A percentile compares a stretch with the other conserved stretches of the same genome.
phyloP scores from a whole-genome alignment of 2,888 invertebrate genomes.

The Camptogramma bilineatum region DNA sequence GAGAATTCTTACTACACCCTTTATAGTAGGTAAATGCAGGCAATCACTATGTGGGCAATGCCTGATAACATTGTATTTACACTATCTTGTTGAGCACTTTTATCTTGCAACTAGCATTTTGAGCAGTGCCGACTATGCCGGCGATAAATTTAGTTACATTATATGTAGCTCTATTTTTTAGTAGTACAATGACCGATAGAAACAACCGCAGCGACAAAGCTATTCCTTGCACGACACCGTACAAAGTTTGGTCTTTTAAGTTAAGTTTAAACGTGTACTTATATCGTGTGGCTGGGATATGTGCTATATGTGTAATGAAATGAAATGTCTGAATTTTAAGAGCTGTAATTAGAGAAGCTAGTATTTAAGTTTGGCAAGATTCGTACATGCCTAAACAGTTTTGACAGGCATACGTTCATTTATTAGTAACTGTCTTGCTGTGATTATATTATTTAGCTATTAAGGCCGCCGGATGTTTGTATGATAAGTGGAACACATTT shows the following conservation, averaged over 20 bases:
- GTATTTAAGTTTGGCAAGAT: background rate
- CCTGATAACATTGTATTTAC: slow-evolving; percentile 55
- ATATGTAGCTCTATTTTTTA: slow-evolving; percentile 41
- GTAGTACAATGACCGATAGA: slow-evolving; percentile 67
- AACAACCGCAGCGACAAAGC: slow-evolving; percentile 24
- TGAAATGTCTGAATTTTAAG: background rate
- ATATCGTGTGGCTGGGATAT: background rate
- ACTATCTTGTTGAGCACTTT: slow-evolving; percentile 45
- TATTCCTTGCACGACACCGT: slow-evolving; percentile 21
- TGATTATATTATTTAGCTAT: slow-evolving; percentile 57
- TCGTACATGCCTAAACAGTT: background rate
- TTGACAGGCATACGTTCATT: slow-evolving; percentile 22
- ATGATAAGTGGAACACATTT: slow-evolving; percentile 64
- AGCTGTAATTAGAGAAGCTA: background rate
- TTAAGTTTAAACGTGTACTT: background rate
- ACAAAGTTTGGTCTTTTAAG: background rate
- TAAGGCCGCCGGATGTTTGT: slow-evolving; percentile 68
- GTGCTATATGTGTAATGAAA: background rate
- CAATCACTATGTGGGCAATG: slow-evolving; percentile 43
- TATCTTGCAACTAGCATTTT: slow-evolving; percentile 50
- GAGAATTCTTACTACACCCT: background rate
- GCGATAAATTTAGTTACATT: slow-evolving; percentile 53
- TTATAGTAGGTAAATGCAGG: background rate
- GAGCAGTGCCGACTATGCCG: slow-evolving; percentile 40
- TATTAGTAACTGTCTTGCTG: slow-evolving; percentile 41